Conservation (phyloP, 2,797 vertebrate genomes). For the Aldrovandia affinis region DNA sequence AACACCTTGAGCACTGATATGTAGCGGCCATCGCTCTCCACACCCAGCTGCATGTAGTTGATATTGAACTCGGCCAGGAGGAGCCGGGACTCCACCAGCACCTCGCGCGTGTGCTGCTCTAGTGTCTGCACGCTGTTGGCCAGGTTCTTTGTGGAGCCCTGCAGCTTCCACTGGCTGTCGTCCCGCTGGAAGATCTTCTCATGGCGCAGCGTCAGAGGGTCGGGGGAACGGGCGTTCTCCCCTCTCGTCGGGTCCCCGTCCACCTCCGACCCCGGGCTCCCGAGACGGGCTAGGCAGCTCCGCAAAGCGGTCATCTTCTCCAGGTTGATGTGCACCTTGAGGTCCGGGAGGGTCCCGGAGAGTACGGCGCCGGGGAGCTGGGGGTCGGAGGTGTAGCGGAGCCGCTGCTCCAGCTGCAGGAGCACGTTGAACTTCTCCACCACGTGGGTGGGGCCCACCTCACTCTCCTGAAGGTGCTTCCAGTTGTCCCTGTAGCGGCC, state of each 20-base stretch:
- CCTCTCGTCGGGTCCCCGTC: conserved; percentile 40
- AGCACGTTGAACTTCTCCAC: conserved; percentile 97
- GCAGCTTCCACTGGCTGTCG: conserved; percentile 84
- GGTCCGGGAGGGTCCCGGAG: conserved; percentile 89
- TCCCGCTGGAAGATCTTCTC: conserved; percentile 86
- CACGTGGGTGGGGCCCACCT: conserved; percentile 94
- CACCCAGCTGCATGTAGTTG: conserved; percentile 95
- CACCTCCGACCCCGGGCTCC: conserved; percentile 59
- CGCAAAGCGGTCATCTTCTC: conserved; percentile 92
- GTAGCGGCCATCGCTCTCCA: conserved; percentile 92
- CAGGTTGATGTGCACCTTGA: conserved; percentile 96
- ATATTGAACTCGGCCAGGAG: conserved; percentile 94
- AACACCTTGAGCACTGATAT: conserved; percentile 98
- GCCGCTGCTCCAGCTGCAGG: conserved; percentile 88
- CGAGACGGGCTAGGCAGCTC: conserved; percentile 85
- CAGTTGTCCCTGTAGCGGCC: conserved; percentile 93
- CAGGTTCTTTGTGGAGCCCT: conserved; percentile 87
- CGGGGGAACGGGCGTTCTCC: conserved; percentile 63
- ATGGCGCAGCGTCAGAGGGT: conserved; percentile 77
- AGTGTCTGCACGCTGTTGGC: conserved; percentile 91
- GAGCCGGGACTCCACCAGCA: conserved; percentile 93
- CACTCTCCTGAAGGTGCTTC: conserved; percentile 92
- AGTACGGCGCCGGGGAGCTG: conserved; percentile 93
- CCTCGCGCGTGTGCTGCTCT: conserved; percentile 92
- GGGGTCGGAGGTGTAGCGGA: conserved; percentile 95